A percentile compares a stretch with the other conserved stretches of the same genome.
phyloP scores from a whole-genome alignment of 2,797 vertebrate genomes.

The Carcharodon carcharias region DNA sequence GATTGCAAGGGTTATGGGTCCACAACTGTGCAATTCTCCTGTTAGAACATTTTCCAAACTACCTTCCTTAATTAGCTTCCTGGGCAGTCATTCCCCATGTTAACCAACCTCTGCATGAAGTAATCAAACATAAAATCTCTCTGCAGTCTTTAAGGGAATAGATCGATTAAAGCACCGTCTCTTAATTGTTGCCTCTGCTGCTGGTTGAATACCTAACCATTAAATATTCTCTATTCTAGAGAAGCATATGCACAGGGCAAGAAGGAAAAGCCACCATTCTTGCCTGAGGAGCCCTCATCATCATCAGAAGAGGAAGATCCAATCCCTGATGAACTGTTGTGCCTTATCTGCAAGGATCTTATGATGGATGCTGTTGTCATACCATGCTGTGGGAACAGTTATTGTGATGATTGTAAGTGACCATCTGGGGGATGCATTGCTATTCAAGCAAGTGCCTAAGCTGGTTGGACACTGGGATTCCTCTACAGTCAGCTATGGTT shows the following conservation, averaged over 20 bases:
- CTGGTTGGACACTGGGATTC: neutral
- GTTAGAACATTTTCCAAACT: neutral
- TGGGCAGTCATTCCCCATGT: neutral
- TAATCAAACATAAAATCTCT: neutral
- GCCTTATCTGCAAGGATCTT: constrained; percentile 87
- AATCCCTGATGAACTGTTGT: constrained; percentile 81
- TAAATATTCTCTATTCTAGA: constrained; percentile 50
- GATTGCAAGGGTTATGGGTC: neutral
- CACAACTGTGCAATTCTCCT: neutral
- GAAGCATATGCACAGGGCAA: constrained; percentile 92
- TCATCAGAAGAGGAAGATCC: constrained; percentile 74
- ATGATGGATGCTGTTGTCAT: constrained; percentile 91
- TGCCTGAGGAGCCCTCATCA: constrained; percentile 66
- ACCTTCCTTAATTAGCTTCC: neutral
- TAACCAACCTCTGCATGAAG: neutral
- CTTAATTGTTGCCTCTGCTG: neutral
- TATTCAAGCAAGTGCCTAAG: neutral
- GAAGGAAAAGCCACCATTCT: constrained; percentile 88
- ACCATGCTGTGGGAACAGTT: constrained; percentile 96
- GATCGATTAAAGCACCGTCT: neutral
- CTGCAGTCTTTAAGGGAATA: neutral
- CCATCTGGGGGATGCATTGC: neutral
- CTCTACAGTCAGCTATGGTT: neutral
- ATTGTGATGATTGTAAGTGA: constrained; percentile 93
- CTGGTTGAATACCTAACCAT: neutral